These are phyloP conservation scores for Macrochelys suwanniensis DNA, from an alignment of 2,797 vertebrate species.

Conservation along the genomic window DNA sequence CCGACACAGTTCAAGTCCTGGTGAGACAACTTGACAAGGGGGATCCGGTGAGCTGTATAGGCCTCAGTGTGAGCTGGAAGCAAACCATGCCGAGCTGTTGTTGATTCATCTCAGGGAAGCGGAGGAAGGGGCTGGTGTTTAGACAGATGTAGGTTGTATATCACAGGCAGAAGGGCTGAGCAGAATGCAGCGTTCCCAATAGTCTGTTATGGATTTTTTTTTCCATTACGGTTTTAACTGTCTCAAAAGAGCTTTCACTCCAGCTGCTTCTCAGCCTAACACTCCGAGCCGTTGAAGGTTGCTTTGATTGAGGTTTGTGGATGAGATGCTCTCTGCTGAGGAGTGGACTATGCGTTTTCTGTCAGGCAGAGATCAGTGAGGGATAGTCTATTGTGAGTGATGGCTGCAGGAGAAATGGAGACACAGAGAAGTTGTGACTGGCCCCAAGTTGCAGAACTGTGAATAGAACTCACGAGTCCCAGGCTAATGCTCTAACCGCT, in stretches of 20 bases:
- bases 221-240: not conserved
- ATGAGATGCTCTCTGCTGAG: not conserved
- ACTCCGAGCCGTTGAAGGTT: not conserved
- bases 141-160: constrained; percentile 31
- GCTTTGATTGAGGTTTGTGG: not conserved
- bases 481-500: not conserved
- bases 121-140: not conserved
- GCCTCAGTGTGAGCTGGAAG: not conserved
- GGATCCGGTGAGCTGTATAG: not conserved
- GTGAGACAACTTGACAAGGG: fast-evolving
- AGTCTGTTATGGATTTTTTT: not conserved
- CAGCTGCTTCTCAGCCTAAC: not conserved
- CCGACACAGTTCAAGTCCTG: not conserved
- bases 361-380: not conserved
- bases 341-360: not conserved
- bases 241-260: not conserved
- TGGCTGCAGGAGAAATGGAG: not conserved
- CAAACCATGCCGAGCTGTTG: fast-evolving
- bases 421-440: not conserved
- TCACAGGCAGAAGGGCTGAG: not conserved
- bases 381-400: not conserved
- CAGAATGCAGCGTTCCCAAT: fast-evolving
- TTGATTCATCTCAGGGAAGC: not conserved
- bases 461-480: not conserved
- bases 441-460: not conserved